Base-by-base conservation (phyloP, 1,140 invertebrate species). In the Drosophila burlai region DNA sequence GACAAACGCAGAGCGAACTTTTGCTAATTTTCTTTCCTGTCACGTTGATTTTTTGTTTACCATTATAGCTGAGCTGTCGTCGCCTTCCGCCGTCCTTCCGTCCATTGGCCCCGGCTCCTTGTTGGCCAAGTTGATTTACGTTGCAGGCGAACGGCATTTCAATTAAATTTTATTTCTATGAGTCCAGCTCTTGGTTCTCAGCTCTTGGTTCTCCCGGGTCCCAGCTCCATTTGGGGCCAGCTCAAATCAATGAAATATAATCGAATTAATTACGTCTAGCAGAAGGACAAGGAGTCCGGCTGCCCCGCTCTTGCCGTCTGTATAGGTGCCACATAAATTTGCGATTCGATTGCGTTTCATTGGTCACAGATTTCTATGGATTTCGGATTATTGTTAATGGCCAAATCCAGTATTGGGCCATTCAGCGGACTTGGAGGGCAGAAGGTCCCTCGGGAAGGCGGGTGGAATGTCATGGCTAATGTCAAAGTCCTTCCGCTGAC, bases 241-340 rank as follows among this genome's bases (percentile, higher is more conserved):
- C 64, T 80, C 81, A 87, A 91, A 91, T 91, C 87, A 91, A 91
- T 91, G 87, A 91, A 91, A 91, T 87, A 91, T 91, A 91, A 91
- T 91, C 87, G 83, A 91, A 91, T 91, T 91, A 91, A 91, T 91
- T 91, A 91, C 87, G 81, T 90, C 82, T 80, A 76, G 68, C 60
- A 72, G 58, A 66, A 77, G 68, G 76, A 76, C 47, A 62, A 34
- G 50, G 24, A 31, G 31, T 50, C 26, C 49, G 8, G 29, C 36
- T 15, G 34, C 18, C 31, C 16, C 29, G n/a, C 50, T 7, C 49
- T 4, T 18, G 50, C 26, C 43, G 21, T 57, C 57, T 72, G 68
- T 66, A 40, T 73, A 73, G 71, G 73, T 78, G 81, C 64, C 83
- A 86, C 80, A 91, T 91, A 91, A 91, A 87, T 91, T 87, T 91